Evolutionary conservation across 1,140 invertebrate genomes (phyloP).

Genomic region (Lamellibrachia luymesi): DNA sequence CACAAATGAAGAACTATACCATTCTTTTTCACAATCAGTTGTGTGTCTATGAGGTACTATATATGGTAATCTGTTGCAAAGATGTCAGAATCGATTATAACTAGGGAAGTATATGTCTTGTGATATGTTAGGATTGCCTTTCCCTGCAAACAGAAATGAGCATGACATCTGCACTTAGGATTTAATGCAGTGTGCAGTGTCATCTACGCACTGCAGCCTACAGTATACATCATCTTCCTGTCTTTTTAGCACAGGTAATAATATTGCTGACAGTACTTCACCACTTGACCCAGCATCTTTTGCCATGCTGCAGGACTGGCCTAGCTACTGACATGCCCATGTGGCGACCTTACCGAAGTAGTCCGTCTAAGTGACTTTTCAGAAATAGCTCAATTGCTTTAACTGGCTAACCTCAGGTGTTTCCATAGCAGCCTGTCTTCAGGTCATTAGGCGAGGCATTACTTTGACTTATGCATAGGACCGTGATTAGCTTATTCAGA

Average conservation of each 20-base stretch:
- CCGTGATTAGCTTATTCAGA: background rate
- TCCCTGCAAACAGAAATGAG: background rate
- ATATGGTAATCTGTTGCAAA: background rate
- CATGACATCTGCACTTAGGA: background rate
- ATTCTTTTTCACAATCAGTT: background rate
- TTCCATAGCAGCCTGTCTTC: background rate
- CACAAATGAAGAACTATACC: background rate
- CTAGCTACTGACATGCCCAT: background rate
- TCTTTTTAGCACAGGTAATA: background rate
- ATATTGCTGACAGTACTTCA: background rate
- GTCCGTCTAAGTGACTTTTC: background rate
- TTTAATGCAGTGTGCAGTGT: no score
- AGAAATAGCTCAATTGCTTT: background rate
- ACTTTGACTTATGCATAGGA: background rate
- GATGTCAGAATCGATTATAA: background rate
- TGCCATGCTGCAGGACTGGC: background rate
- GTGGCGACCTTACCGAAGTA: background rate
- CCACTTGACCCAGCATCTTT: background rate
- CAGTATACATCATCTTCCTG: background rate
- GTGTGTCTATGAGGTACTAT: background rate
- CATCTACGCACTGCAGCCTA: no score
- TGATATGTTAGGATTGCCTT: background rate
- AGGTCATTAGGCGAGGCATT: background rate
- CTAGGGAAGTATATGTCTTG: background rate
- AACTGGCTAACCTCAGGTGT: background rate